phyloP scores from a whole-genome alignment of 2,888 invertebrate species.

The Scrobipalpa costella region DNA sequence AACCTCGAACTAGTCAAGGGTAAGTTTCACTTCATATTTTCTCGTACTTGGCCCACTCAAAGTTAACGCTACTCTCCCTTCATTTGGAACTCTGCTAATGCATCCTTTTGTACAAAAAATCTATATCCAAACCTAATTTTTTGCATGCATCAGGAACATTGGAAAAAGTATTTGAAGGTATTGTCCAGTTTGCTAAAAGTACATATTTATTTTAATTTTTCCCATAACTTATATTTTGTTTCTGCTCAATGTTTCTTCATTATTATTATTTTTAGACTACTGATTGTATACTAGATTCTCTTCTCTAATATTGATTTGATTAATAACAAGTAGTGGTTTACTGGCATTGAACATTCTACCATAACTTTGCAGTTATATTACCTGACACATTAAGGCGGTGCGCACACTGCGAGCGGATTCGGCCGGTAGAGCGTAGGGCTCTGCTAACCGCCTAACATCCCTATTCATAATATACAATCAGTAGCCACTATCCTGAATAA shows the following conservation, averaged over 20 bases:
- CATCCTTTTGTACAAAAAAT: slow-evolving; percentile 48
- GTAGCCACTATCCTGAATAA: neutral
- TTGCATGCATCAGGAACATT: slow-evolving; percentile 84
- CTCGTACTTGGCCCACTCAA: slow-evolving; percentile 28
- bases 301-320: neutral
- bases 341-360: neutral
- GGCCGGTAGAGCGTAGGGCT: no score
- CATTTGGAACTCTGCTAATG: slow-evolving; percentile 53
- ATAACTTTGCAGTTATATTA: neutral
- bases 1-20: slow-evolving; percentile 96
- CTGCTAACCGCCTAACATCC: no score
- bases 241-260: neutral
- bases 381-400: no score
- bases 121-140: slow-evolving; percentile 67
- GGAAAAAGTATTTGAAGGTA: slow-evolving; percentile 86
- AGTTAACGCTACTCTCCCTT: slow-evolving; percentile 51
- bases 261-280: neutral
- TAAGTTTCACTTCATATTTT: slow-evolving; percentile 55
- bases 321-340: neutral
- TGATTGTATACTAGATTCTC: neutral
- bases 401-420: no score
- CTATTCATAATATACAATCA: neutral
- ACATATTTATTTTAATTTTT: slow-evolving; percentile 30
- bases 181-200: slow-evolving; percentile 62
- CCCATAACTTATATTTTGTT: slow-evolving; percentile 45